Percentiles rank a stretch among this genome's conserved stretches.
Evolutionary conservation across 2,888 invertebrate genomes (phyloP).

Genomic region (Thereva unica): DNA sequence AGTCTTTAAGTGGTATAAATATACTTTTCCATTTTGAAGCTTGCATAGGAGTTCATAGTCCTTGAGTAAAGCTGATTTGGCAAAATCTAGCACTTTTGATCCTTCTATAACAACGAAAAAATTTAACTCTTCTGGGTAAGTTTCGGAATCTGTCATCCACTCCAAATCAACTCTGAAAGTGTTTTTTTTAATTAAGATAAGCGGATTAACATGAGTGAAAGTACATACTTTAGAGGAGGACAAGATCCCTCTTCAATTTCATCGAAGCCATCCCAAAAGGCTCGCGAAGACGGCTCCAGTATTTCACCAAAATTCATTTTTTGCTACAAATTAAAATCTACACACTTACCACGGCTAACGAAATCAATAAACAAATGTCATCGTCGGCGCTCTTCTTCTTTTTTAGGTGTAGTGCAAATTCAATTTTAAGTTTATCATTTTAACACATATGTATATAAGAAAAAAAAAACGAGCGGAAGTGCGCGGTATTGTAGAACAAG

Average conservation of each 20-base stretch:
- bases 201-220: neutral
- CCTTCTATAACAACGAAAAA: conserved; percentile 53
- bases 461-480: too few relatives aligned
- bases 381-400: too few relatives aligned
- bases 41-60: conserved; percentile 47
- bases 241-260: conserved; percentile 47
- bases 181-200: neutral
- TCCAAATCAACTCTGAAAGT: conserved; percentile 37
- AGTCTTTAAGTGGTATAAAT: conserved; percentile 38
- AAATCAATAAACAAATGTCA: too few relatives aligned
- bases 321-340: conserved; percentile 48
- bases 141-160: conserved; percentile 26
- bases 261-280: conserved; percentile 57
- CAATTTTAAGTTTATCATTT: too few relatives aligned
- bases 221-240: conserved; percentile 8
- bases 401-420: too few relatives aligned
- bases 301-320: conserved; percentile 54
- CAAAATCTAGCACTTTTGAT: conserved; percentile 49
- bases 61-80: conserved; percentile 45
- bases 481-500: too few relatives aligned
- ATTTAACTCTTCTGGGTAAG: conserved; percentile 13
- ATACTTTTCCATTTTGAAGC: conserved; percentile 44
- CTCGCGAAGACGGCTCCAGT: conserved; percentile 55
- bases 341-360: too few relatives aligned
- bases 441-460: too few relatives aligned